Percentiles rank a stretch among this genome's conserved stretches.
Conservation (phyloP, 1,140 invertebrate genomes). For the Phenacoccus solenopsis region DNA sequence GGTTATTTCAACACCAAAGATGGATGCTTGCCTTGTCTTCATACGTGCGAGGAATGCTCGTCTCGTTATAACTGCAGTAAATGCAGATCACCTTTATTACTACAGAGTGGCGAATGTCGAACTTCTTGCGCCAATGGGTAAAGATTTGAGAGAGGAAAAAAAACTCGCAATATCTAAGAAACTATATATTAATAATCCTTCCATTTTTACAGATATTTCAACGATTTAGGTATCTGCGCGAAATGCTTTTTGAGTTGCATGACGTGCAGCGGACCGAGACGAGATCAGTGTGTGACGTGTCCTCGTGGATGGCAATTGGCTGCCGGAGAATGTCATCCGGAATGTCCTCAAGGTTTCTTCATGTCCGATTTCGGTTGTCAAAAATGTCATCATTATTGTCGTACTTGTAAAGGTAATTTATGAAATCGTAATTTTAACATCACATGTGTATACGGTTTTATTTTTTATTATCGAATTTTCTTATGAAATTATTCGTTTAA, state of each 20-base stretch:
- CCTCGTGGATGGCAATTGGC: slow-evolving; percentile 59
- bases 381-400: slow-evolving; percentile 71
- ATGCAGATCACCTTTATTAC: slow-evolving; percentile 50
- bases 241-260: slow-evolving; percentile 72
- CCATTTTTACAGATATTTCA: slow-evolving; percentile 52
- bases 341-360: slow-evolving; percentile 72
- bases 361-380: slow-evolving; percentile 63
- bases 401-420: slow-evolving; percentile 55
- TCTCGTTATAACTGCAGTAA: slow-evolving; percentile 62
- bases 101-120: slow-evolving; percentile 65
- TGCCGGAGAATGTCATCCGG: slow-evolving; percentile 63
- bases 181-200: background rate
- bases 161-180: no score
- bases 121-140: slow-evolving; percentile 45
- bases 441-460: background rate
- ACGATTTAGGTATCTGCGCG: slow-evolving; percentile 61
- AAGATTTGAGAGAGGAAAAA: no score
- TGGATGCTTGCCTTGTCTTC: slow-evolving; percentile 57
- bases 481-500: slow-evolving; percentile 18
- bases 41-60: slow-evolving; percentile 61
- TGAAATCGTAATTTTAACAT: background rate
- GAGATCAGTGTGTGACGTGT: slow-evolving; percentile 72
- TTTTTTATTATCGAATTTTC: background rate
- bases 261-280: slow-evolving; percentile 62
- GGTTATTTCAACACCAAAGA: slow-evolving; percentile 47